Evolutionary conservation across 2,888 invertebrate species (phyloP), one percentile per base, ranked within the genome.

Genomic region (Drosophila borborema): DNA sequence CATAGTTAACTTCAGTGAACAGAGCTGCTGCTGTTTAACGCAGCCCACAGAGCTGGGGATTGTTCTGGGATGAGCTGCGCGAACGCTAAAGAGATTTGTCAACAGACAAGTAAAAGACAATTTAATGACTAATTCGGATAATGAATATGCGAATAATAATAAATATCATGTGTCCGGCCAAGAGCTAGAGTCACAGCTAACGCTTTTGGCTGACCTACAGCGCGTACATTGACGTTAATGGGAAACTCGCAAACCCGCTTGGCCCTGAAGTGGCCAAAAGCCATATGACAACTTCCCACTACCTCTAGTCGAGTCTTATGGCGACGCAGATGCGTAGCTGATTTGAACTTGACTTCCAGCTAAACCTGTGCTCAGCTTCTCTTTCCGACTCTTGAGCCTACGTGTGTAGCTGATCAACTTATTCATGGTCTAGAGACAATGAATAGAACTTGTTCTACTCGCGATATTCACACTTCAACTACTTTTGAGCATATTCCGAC

Each of bases 151-250:
- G 68, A 51, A 40, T 51, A 5, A 51, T 59, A 49, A 34, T 54
- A 38, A 54, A 46, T 53, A 55, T 40, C 48, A 64, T 65, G 58
- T 60, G 60, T 46, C 53, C 43, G 12, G 55, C n/a, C n/a, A 1
- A 1, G 7, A n/a, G 40, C n/a, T 23, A 55, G n/a, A 20, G 20
- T 2, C 23, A 23, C 4, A 53, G 41, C 56, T 45, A 53, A 55
- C 36, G 48, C 60, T 65, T 54, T 54, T 53, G 46, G 51, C 45
- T 69, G 81, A 80, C 86, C 82, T 83, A 83, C 84, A 81, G 72
- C 69, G 81, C 84, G 82, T 80, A 56, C 86, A 41, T 83, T 82
- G 82, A 82, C 82, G 77, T 55, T 80, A 20, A 70, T 10, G 72
- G 70, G 66, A 51, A 71, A 54, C 61, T 62, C 38, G 60, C 28